Evolutionary conservation across 2,888 invertebrate species (phyloP), one percentile per base, ranked within the genome.

Genomic region (Agriotes lineatus): DNA sequence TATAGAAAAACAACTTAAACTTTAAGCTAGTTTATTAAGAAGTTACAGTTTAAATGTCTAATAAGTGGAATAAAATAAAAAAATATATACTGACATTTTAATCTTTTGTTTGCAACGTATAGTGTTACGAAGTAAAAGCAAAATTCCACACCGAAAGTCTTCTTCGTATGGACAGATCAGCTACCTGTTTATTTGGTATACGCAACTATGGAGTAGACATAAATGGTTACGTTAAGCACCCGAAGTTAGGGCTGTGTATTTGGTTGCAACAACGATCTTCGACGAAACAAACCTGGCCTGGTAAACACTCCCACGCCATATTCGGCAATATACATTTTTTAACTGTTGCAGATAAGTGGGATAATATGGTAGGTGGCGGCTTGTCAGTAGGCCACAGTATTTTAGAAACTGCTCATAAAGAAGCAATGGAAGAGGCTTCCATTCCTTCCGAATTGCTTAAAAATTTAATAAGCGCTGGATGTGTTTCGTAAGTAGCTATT

Each of bases 321-420:
- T n/a, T n/a, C n/a, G n/a, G n/a, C n/a, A n/a, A n/a, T n/a, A n/a
- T n/a, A n/a, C n/a, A n/a, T n/a, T n/a, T n/a, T n/a, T n/a, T n/a
- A n/a, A n/a, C n/a, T 22, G 61, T 64, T 52, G 25, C 73, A 89
- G 89, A 91, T 39, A 95, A 94, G 85, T 94, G 96, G 92, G 97
- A 97, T 83, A 96, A 96, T 82, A 96, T 97, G 91, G 96, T 96
- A 37, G 95, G 96, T 74, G 97, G 97, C 59, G 97, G 97, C 2
- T 83, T 97, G 57, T 93, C 95, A 20, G 95, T 95, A 44, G 96
- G 96, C 12, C 93, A 91, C 84, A 93, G 94, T 48, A 92, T 96
- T 69, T 86, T 93, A 77, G 95, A 97, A 85, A 97, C 97, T 57
- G 95, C 95, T 33, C 89, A 93, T 75, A 97, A 97, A 82, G 97